phyloP scores from a whole-genome alignment of 2,797 vertebrate species.

The Xenopus petersii region DNA sequence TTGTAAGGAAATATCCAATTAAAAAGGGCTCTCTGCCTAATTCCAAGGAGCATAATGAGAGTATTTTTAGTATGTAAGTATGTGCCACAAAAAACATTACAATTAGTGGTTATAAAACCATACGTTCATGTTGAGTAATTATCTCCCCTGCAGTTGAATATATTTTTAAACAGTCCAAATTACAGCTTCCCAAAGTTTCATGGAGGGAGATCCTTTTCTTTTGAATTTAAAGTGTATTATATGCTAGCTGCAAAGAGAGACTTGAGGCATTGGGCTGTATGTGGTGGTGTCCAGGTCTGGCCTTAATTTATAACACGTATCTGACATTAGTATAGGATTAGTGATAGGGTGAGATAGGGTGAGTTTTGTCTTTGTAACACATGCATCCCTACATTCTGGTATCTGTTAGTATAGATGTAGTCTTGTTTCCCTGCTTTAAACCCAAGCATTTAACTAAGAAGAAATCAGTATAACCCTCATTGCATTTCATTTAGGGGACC shows the following conservation, averaged over 20 bases:
- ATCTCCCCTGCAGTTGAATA: conserved; percentile 57
- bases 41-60: neutral
- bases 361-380: conserved; percentile 50
- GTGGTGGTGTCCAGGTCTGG: conserved; percentile 53
- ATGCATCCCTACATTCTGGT: no score
- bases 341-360: conserved; percentile 11
- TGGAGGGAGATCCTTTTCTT: conserved; percentile 32
- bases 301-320: conserved; percentile 57
- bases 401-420: no score
- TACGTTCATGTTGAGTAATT: conserved; percentile 57
- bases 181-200: conserved; percentile 55
- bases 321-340: conserved; percentile 30
- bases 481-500: no score
- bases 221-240: conserved; percentile 53
- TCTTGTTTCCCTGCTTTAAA: no score
- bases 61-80: conserved; percentile 57
- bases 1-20: neutral
- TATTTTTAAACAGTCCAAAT: conserved; percentile 62
- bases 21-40: neutral
- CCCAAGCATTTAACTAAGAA: no score
- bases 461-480: no score
- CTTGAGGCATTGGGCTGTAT: conserved; percentile 14
- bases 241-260: conserved; percentile 53
- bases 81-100: conserved; percentile 54
- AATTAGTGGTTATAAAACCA: conserved; percentile 61